Evolutionary conservation across 1,140 invertebrate genomes (phyloP), one percentile per base, ranked within the genome.

Genomic region (Uloborus diversus): DNA sequence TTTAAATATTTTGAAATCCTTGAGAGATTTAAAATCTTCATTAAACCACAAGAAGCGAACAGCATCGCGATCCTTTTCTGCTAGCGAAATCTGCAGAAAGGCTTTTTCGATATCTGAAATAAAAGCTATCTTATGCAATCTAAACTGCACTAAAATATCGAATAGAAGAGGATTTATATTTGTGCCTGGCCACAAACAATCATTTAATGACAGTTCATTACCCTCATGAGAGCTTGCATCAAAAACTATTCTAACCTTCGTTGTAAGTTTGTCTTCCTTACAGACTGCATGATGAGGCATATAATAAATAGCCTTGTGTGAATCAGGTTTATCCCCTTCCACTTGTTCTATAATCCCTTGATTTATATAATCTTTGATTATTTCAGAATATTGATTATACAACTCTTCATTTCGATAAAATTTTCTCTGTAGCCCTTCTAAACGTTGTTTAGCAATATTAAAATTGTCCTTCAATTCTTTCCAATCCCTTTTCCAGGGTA

Each of bases 81-180:
- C 32, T 3, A 81, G 20, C 3, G 9, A 42, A 4, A 81, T 20
- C 27, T 79, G 70, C 27, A 68, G 25, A 66, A 81, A 82, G 28
- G 79, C 80, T 32, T 82, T 76, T 32, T 79, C 33, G 5, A 82
- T 66, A 35, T 82, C 81, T 32, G 80, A 32, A 4, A 37, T 32
- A 13, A 82, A 11, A 2, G 61, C 81, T 2, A 76, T 25, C 49
- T 30, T 17, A 28, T 69, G 20, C 17, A 57, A 25, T 59, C 71
- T 56, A 35, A 82, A 82, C 3, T 73, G n/a, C n/a, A 82, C 25
- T 3, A 82, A 56, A 20, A 78, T n/a, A 25, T 30, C 13, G 2
- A 33, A 27, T 11, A 81, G n/a, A 33, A 82, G 65, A 0, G 4
- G 64, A 17, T 59, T 79, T 1, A 56, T 51, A 20, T 78, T 78